phyloP scores from a whole-genome alignment of 2,113 vertebrate genomes.

The Leuciscus idus region DNA sequence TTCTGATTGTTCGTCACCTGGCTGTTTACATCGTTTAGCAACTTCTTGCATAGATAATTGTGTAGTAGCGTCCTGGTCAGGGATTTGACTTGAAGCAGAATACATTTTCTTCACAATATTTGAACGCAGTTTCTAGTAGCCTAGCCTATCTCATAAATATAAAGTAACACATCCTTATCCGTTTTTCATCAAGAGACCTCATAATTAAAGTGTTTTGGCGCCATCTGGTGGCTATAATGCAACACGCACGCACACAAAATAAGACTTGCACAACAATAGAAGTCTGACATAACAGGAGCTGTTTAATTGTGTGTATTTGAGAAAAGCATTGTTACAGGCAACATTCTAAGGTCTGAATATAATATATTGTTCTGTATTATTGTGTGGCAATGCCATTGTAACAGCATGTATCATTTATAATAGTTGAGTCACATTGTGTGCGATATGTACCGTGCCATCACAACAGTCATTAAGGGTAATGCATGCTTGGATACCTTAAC shows the following conservation, averaged over 20 bases:
- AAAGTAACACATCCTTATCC: neutral
- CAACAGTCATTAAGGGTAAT: neutral
- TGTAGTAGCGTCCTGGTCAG: no score
- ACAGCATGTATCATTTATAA: neutral
- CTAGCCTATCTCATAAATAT: neutral
- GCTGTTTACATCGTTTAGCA: neutral
- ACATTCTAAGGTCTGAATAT: neutral
- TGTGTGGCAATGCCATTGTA: neutral
- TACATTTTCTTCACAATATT: neutral
- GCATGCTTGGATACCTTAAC: slow-evolving; percentile 21
- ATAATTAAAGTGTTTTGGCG: neutral
- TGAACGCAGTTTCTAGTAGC: neutral
- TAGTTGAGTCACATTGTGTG: neutral
- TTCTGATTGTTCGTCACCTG: neutral
- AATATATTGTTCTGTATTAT: neutral
- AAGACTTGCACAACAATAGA: neutral
- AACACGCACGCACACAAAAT: neutral
- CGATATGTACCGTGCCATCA: neutral
- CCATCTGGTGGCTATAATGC: slow-evolving; percentile 28
- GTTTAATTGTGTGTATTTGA: slow-evolving; percentile 4
- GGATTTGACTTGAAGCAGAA: neutral
- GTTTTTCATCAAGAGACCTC: neutral
- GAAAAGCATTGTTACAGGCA: neutral
- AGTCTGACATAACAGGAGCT: neutral
- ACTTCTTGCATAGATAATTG: no score